Percentiles rank a stretch among this genome's conserved stretches.
Evolutionary conservation across 2,113 vertebrate genomes (phyloP).

Genomic region (human (Homo sapiens)): DNA sequence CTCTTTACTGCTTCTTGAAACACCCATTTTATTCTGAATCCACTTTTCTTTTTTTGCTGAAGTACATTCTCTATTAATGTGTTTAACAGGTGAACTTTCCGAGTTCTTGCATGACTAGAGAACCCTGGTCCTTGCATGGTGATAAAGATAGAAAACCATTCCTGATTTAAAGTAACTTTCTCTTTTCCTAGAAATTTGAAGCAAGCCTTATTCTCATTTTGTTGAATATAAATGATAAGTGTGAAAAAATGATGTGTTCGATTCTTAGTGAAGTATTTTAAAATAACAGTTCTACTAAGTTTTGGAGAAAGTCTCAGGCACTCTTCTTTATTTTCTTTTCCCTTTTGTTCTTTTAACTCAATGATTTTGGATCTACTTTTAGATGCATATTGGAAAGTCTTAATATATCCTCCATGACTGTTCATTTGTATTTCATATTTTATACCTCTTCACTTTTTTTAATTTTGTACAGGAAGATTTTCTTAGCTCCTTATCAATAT

Average conservation of each 20-base stretch:
- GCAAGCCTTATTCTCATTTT: background rate
- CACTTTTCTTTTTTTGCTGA: background rate
- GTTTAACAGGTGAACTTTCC: background rate
- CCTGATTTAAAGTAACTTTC: background rate
- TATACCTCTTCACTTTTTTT: background rate
- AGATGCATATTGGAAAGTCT: background rate
- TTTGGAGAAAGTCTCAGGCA: background rate
- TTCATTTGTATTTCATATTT: background rate
- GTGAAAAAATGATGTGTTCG: background rate
- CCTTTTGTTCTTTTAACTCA: background rate
- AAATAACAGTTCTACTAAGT: background rate
- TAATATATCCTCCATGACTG: background rate
- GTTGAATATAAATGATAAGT: background rate
- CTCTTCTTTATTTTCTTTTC: background rate
- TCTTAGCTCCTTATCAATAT: background rate
- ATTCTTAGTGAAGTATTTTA: background rate
- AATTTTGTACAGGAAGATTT: background rate
- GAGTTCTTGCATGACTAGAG: background rate
- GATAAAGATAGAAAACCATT: background rate
- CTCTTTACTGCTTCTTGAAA: background rate
- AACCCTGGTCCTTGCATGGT: background rate
- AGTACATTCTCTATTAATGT: background rate
- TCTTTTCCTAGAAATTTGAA: background rate
- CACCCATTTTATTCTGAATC: background rate
- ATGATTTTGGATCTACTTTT: background rate